phyloP scores from a whole-genome alignment of 2,797 vertebrate genomes.

The Manis crassicaudata region DNA sequence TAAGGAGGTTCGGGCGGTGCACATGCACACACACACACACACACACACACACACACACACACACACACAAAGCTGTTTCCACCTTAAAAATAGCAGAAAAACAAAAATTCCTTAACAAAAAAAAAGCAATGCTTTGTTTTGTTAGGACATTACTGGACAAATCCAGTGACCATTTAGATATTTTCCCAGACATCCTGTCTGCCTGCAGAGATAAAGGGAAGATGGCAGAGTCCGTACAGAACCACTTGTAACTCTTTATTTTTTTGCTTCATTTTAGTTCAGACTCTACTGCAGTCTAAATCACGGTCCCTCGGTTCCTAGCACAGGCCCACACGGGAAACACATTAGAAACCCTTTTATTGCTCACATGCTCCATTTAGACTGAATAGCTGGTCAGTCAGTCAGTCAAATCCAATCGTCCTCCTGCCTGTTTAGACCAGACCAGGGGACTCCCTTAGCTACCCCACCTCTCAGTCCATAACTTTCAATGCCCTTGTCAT shows the following conservation, averaged over 20 bases:
- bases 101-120: not conserved
- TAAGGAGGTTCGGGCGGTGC: accelerated
- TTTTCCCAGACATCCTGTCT: not conserved
- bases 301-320: not conserved
- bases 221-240: not conserved
- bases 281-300: not conserved
- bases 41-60: not conserved
- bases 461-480: not conserved
- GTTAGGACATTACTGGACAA: not conserved
- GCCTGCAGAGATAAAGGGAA: not conserved
- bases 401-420: not conserved
- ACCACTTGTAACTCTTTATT: not conserved
- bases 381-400: not conserved
- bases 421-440: not conserved
- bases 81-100: not conserved
- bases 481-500: not conserved
- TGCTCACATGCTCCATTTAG: not conserved
- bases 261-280: not conserved
- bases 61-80: not conserved
- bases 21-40: no score
- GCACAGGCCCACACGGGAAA: not conserved
- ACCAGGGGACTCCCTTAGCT: not conserved
- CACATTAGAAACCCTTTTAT: not conserved
- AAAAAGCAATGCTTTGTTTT: not conserved
- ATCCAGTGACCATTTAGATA: not conserved